Evolutionary conservation across 2,888 invertebrate species (phyloP), one percentile per base, ranked within the genome.

Genomic region (Heliconius ethilla): DNA sequence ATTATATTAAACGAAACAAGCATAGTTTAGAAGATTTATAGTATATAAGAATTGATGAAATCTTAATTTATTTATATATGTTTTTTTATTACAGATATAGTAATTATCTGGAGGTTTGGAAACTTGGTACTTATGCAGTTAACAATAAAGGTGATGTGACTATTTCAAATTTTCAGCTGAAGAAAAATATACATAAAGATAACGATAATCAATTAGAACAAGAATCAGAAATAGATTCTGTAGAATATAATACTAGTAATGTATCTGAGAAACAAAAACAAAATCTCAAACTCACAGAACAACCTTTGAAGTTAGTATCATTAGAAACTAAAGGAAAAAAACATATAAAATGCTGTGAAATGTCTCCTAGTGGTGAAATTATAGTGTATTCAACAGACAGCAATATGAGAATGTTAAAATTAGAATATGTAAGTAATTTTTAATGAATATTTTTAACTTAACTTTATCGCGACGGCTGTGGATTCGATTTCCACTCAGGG

Each of bases 311-410:
- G 86, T 87, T 98, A 59, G 88, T 97, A 3, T 95, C 96, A 78
- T 88, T 98, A 51, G 95, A 96, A 82, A 95, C 96, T 9, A 95
- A 96, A 84, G 91, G 94, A 18, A 95, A 95, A 4, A 97, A 96
- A 83, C 94, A 95, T n/a, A 96, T 98, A 45, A 91, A 96, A 10
- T 96, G 96, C 82, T 96, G 96, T 82, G 95, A 96, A 18, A 91
- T 98, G 10, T 97, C 97, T 7, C 95, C 95, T 3, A 95, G 96
- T 87, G 97, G 97, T 1, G 95, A 95, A 80, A 96, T 96, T 91
- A 94, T 98, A 29, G 96, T 96, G 10, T 98, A 97, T 88, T 97
- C 98, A 0, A 97, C 97, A 0, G 92, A 95, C 40, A 94, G 89
- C 74, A 92, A 96, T 78, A 89, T 97, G 45, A 95, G 97, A 77